A percentile compares a stretch with the other conserved stretches of the same genome.
These are phyloP conservation scores for Chiridota heheva DNA, from an alignment of 35 echinoderm and acorn worm genomes.

Conservation along the genomic window DNA sequence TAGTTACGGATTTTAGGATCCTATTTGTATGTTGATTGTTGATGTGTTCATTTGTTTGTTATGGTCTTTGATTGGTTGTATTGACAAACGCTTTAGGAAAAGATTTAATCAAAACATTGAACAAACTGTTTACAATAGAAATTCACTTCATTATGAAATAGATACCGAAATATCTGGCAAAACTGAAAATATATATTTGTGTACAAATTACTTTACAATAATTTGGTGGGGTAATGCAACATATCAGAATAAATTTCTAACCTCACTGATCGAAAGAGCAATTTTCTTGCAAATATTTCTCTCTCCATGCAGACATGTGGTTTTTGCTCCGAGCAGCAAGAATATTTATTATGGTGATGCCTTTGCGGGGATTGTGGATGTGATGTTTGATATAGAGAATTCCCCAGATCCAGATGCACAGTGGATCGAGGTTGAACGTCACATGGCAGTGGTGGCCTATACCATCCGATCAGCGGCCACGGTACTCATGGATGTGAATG, in stretches of 20 bases:
- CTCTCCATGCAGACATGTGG: constrained; percentile 59
- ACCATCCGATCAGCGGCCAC: constrained; percentile 78
- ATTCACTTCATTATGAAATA: neutral
- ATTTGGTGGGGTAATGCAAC: neutral
- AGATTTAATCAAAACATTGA: no score
- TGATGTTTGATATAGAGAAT: constrained; percentile 77
- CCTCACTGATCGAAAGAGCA: neutral
- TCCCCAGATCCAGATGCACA: constrained; percentile 28
- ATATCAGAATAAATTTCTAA: neutral
- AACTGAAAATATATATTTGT: neutral
- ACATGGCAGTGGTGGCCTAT: constrained; percentile 89
- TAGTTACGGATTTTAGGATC: neutral
- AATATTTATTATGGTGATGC: constrained; percentile 65
- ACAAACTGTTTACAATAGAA: neutral
- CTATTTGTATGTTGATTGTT: no score
- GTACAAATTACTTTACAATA: neutral
- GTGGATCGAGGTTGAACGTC: constrained; percentile 65
- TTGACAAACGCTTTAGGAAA: no score
- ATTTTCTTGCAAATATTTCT: constrained; percentile 7
- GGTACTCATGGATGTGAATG: constrained; percentile 66
- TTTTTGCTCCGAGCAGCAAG: constrained; percentile 86
- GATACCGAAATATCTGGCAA: neutral
- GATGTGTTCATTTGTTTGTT: no score
- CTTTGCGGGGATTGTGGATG: constrained; percentile 84
- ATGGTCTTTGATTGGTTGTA: no score